Percentiles rank a stretch among this genome's conserved stretches.
phyloP scores from a whole-genome alignment of 2,888 invertebrate species.

The Erebia aethiops region DNA sequence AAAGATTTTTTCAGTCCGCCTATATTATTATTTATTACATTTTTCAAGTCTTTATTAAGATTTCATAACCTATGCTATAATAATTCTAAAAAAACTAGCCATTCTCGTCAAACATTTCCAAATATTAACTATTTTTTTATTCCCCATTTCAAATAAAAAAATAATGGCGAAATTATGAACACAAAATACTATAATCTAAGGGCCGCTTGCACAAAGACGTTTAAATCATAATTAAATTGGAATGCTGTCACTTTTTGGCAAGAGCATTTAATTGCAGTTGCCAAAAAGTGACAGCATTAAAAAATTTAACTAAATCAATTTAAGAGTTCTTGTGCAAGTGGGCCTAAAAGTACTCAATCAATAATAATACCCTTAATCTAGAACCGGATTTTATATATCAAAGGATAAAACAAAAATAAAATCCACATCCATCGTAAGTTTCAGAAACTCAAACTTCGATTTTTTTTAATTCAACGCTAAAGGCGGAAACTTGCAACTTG shows the following conservation, averaged over 20 bases:
- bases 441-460: too few species aligned
- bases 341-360: slow-evolving; percentile 11
- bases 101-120: background rate
- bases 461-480: too few species aligned
- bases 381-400: background rate
- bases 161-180: slow-evolving; percentile 27
- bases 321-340: too few species aligned
- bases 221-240: too few species aligned
- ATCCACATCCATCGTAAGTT: background rate
- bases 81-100: slow-evolving; percentile 14
- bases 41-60: slow-evolving; percentile 38
- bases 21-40: slow-evolving; percentile 20
- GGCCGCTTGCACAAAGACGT: too few species aligned
- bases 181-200: slow-evolving; percentile 19
- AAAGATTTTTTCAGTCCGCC: slow-evolving; percentile 62
- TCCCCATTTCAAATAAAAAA: slow-evolving; percentile 25
- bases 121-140: too few species aligned
- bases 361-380: slow-evolving; percentile 22
- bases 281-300: too few species aligned
- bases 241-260: too few species aligned
- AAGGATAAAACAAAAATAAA: slow-evolving; percentile 4
- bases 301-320: too few species aligned
- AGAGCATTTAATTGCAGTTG: too few species aligned
- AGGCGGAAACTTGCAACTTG: too few species aligned
- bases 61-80: slow-evolving; percentile 15